These are phyloP conservation scores for Nannobrachium achirus DNA, from an alignment of 2,113 vertebrate genomes.

Conservation along the genomic window DNA sequence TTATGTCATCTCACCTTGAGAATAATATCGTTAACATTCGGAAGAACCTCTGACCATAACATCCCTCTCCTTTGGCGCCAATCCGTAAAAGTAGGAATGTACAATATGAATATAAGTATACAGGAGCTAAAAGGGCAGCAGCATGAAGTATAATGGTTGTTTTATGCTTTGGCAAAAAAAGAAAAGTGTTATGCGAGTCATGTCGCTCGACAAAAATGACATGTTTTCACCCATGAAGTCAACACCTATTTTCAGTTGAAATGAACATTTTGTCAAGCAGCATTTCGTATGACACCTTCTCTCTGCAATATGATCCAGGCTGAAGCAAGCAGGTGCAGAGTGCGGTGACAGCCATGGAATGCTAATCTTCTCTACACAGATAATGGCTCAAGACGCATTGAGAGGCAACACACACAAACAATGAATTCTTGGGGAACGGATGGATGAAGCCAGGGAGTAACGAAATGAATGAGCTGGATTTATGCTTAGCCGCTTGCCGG, in stretches of 20 bases:
- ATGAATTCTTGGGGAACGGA: conserved; percentile 45
- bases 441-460: conserved; percentile 7
- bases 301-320: conserved; percentile 14
- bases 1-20: background rate
- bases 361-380: conserved; percentile 48
- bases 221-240: too few relatives aligned
- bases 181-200: too few relatives aligned
- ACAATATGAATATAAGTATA: conserved; percentile 14
- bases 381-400: conserved; percentile 19
- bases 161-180: too few relatives aligned
- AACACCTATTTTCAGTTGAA: too few relatives aligned
- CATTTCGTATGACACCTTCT: too few relatives aligned
- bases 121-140: conserved; percentile 49
- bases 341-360: conserved; percentile 58
- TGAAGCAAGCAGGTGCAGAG: conserved; percentile 68
- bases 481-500: too few relatives aligned
- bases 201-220: too few relatives aligned
- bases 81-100: conserved; percentile 7
- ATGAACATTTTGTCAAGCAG: too few relatives aligned
- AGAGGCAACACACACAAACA: conserved; percentile 42
- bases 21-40: too few relatives aligned
- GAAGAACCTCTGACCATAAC: background rate
- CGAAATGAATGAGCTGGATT: too few relatives aligned
- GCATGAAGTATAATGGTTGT: conserved; percentile 20
- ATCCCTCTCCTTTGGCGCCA: background rate